Evolutionary conservation across 2,888 invertebrate genomes (phyloP), one percentile per base, ranked within the genome.

Genomic region (Rhaphigaster nebulosa): DNA sequence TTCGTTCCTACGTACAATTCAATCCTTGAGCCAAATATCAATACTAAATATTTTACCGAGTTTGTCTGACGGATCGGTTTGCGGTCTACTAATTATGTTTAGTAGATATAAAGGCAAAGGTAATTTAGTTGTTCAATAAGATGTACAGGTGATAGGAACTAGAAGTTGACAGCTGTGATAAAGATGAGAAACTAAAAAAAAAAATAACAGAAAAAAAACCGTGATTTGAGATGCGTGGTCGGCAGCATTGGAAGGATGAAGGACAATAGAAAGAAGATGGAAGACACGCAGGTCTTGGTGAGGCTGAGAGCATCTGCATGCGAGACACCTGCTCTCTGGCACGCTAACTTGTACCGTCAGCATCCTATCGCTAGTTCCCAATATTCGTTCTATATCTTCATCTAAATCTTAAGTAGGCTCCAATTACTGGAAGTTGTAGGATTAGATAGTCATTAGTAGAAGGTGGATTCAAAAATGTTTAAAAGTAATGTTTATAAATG

Each of bases 201-300:
- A 20, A 29, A 60, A 60, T n/a, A 60, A 12, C n/a, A 5, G 20
- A 34, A 70, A 34, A 15, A 38, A 38, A 6, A 23, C 45, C 84
- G 45, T 84, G 45, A 84, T 84, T 84, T 45, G 84, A 45, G 45
- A 13, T 84, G 84, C 84, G 84, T 84, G 84, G 84, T 18, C 45
- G 45, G n/a, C 12, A n/a, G 84, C 1, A 45, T 1, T 5, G 13
- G 45, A n/a, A 50, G n/a, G 15, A 84, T 50, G 45, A 84, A 84
- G 45, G 84, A 50, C 45, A 45, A 84, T 76, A 34, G 80, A 15
- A 41, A 29, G 80, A 41, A 45, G 80, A 80, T 45, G 65, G 84
- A 84, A 45, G 45, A 84, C 84, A 84, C 41, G 84, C 41, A 84
- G n/a, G 45, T n/a, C 84, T 4, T 45, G 45, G 12, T 18, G 84